Percentiles rank a stretch among this genome's conserved stretches.
Conservation (phyloP, 2,113 vertebrate genomes). For the Crotalus horridus region DNA sequence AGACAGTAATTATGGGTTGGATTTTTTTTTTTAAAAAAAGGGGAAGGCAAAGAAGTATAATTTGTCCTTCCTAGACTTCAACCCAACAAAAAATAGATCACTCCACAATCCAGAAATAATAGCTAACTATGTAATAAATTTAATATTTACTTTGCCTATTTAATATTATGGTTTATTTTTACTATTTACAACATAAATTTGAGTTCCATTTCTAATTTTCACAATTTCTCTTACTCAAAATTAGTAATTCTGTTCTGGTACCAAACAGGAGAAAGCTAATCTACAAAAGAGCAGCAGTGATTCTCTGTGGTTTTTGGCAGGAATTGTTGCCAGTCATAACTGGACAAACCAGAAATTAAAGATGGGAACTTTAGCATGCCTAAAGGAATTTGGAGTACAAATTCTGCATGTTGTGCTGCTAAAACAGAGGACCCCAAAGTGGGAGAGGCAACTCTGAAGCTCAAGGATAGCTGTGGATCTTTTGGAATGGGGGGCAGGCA, state of each 20-base stretch:
- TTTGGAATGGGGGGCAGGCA: not conserved
- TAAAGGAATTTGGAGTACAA: not conserved
- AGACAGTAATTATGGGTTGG: not conserved
- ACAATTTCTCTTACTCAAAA: not conserved
- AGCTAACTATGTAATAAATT: not conserved
- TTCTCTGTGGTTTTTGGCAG: not conserved
- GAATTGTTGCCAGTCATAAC: not conserved
- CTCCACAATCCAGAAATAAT: not conserved
- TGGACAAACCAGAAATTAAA: not conserved
- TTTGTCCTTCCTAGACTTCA: not conserved
- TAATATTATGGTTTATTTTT: not conserved
- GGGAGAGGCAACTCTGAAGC: not conserved
- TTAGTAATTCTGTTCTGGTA: not conserved
- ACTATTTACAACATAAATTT: not conserved
- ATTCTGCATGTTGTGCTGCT: not conserved
- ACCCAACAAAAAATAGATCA: not conserved
- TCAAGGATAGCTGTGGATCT: not conserved
- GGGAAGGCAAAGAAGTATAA: not conserved
- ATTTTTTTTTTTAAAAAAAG: not conserved
- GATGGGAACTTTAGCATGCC: not conserved
- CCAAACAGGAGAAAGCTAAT: not conserved
- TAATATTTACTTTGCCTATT: not conserved
- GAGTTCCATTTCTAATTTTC: not conserved
- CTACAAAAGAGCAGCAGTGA: not conserved
- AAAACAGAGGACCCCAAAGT: not conserved